phyloP scores from a whole-genome alignment of 2,797 vertebrate species.

The Premnoplex brunnescens region DNA sequence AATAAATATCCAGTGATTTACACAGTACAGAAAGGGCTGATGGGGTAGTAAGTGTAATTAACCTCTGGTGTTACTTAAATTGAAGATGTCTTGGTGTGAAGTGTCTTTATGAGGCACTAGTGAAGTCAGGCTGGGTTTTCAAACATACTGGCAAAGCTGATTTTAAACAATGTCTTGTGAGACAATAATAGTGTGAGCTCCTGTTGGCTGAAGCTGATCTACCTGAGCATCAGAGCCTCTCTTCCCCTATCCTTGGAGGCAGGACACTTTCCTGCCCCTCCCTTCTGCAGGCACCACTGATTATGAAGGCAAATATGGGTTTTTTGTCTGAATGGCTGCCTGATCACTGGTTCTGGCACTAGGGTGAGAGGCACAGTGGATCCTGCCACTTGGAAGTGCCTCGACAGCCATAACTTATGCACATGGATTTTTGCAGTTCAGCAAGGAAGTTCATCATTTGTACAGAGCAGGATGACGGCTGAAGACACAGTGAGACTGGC shows the following conservation, averaged over 20 bases:
- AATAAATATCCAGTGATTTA: background rate
- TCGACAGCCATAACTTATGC: background rate
- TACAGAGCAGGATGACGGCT: background rate
- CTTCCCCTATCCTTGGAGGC: background rate
- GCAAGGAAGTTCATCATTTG: background rate
- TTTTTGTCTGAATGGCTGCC: background rate
- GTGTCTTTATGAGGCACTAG: background rate
- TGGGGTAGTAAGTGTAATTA: slow-evolving; percentile 6
- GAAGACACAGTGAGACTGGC: background rate
- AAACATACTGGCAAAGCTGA: background rate
- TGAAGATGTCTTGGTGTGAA: background rate
- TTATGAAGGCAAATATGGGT: background rate
- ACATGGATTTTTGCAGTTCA: background rate
- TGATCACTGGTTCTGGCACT: background rate
- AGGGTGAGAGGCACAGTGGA: background rate
- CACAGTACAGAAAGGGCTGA: background rate
- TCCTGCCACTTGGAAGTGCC: background rate
- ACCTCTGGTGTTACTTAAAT: slow-evolving; percentile 19
- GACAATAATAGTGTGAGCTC: background rate
- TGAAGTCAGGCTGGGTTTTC: background rate
- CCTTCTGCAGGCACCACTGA: background rate
- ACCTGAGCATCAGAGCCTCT: background rate
- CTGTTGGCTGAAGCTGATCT: background rate
- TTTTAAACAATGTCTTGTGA: background rate
- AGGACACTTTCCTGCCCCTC: background rate